Conservation (phyloP, 1,140 invertebrate species). For the Archivesica marissinica region DNA sequence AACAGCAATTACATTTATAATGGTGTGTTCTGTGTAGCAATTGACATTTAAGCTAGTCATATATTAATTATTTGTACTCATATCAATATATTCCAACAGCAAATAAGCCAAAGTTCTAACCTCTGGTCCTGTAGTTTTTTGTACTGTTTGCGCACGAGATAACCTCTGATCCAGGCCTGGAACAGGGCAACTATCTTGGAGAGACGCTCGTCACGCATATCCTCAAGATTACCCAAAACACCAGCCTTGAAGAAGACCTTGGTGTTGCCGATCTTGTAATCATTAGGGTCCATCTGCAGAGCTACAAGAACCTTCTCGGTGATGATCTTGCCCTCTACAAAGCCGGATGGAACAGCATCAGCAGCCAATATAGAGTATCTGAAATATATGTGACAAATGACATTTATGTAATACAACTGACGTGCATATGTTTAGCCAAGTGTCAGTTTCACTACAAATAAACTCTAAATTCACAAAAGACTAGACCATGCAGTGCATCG, state of each 20-base stretch:
- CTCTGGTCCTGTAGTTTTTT: constrained; percentile 99
- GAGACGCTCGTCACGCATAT: constrained; percentile 99
- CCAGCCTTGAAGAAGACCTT: constrained; percentile 99
- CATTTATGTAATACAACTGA: no score
- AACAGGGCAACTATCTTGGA: constrained; percentile 98
- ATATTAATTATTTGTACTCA: not conserved
- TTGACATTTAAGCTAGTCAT: not conserved
- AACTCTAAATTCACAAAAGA: not conserved
- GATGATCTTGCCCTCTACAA: constrained; percentile 91
- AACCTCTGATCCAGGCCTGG: constrained; percentile 95
- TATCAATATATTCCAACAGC: not conserved
- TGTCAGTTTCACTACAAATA: not conserved
- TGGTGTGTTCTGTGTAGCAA: not conserved
- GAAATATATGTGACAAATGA: not conserved
- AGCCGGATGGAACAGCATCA: constrained; percentile 89
- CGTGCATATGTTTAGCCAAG: no score
- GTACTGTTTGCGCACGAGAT: constrained; percentile 93
- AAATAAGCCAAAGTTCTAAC: constrained; percentile 80
- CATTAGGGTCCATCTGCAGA: constrained; percentile 92
- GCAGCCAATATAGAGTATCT: constrained; percentile 99
- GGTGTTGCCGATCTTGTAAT: constrained; percentile 97
- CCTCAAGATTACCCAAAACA: constrained; percentile 99
- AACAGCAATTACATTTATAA: not conserved
- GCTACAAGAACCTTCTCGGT: constrained; percentile 91
- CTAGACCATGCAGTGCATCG: not conserved